phyloP scores from a whole-genome alignment of 2,797 vertebrate species.

The Xenopus petersii region DNA sequence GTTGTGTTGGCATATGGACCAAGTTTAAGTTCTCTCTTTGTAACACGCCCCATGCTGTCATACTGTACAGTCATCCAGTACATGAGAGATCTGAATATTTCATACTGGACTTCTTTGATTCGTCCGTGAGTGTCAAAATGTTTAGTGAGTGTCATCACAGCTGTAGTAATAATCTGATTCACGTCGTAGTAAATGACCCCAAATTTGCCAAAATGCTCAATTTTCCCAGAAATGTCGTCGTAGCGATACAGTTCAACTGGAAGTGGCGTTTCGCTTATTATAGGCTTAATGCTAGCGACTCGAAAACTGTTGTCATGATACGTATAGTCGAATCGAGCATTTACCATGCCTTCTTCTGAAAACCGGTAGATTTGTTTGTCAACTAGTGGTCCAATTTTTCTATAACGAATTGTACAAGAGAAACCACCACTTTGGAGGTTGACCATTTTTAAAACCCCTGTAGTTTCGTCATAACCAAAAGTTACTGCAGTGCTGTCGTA shows the following conservation, averaged over 20 bases:
- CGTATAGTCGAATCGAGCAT: slow-evolving; percentile 95
- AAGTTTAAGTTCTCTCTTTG: slow-evolving; percentile 95
- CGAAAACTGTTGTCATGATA: slow-evolving; percentile 98
- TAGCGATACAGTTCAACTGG: slow-evolving; percentile 97
- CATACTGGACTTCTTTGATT: slow-evolving; percentile 97
- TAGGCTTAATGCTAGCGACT: slow-evolving; percentile 95
- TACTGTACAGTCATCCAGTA: slow-evolving; percentile 99
- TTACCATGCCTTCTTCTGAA: slow-evolving; percentile 98
- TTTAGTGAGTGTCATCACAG: slow-evolving; percentile 98
- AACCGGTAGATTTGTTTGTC: slow-evolving; percentile 98
- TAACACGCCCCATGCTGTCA: slow-evolving; percentile 96
- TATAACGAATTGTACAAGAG: slow-evolving; percentile 95
- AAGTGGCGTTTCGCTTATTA: slow-evolving; percentile 96
- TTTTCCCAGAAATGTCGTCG: slow-evolving; percentile 90
- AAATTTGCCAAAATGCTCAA: slow-evolving; percentile 98
- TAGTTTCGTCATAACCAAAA: slow-evolving; percentile 96
- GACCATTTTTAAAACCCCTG: slow-evolving; percentile 96
- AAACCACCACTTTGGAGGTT: slow-evolving; percentile 95
- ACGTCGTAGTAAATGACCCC: slow-evolving; percentile 99
- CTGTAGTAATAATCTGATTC: slow-evolving; percentile 98
- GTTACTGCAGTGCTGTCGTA: slow-evolving; percentile 95
- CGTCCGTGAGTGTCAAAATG: slow-evolving; percentile 97
- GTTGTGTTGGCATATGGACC: slow-evolving; percentile 97
- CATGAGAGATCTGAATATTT: slow-evolving; percentile 98
- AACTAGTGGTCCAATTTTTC: slow-evolving; percentile 92